Evolutionary conservation across 2,888 invertebrate genomes (phyloP), one percentile per base, ranked within the genome.

Genomic region (Euclidia mi): DNA sequence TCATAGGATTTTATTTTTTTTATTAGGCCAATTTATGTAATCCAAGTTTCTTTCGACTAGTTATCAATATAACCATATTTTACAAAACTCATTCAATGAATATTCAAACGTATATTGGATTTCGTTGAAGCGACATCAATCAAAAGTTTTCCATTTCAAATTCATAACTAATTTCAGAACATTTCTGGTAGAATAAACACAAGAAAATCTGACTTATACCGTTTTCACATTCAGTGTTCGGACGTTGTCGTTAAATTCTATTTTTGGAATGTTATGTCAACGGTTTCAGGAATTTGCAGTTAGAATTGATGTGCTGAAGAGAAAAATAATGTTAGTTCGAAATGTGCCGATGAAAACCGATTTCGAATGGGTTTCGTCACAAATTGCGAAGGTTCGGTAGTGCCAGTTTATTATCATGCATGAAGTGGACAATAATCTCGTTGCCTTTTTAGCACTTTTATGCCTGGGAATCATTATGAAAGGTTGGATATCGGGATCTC

Each of bases 111-210:
- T 63, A 49, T 57, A 58, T 65, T 53, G 46, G 38, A 35, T 42
- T 59, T 53, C 57, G 46, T 15, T 48, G 52, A 60, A 35, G 28
- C 40, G 50, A 57, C 67, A 57, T 70, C 59, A 66, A 70, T 70
- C 71, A 66, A 70, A 70, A 70, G 64, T 66, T 66, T 66, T 45
- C 48, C 44, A 70, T 63, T 66, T 56, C 34, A 56, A 70, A 47
- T 66, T 70, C 52, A 38, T 34, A 47, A 45, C 41, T 58, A 50
- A 70, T 70, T 63, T 57, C 25, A 9, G 45, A 48, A 63, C 63
- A 55, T 63, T 53, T 65, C 46, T 59, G 38, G 7, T 44, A 45
- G 28, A 65, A 55, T 43, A 62, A 69, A 61, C 57, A 63, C 59
- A 37, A 44, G 32, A 25, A 55, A 52, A 53, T 63, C 25, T 35